Base-by-base conservation (phyloP, 2,113 vertebrate species). In the Trogon melanurus region DNA sequence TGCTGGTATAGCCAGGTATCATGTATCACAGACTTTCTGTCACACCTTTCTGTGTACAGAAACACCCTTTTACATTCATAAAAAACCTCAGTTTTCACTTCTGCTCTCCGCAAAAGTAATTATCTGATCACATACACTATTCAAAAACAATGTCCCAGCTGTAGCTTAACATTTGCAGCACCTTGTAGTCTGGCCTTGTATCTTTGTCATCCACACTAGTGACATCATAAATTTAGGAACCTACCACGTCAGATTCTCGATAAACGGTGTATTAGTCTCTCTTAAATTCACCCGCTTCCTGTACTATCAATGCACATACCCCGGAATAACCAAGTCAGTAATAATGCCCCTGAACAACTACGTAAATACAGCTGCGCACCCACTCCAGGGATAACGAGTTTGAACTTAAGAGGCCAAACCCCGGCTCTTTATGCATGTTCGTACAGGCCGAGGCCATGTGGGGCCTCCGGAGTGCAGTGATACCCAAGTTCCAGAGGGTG, bases 401-500 rank as follows among this genome's bases (percentile, higher is more conserved):
- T 21, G 48, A 45, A 73, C 12, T 14, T 2, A 7, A 53, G 5
- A 22, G 54, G 23, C 50, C 45, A 44, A 80, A 80, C 3, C 25
- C 14, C 30, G 6, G 26, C 9, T 41, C 4, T 56, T 25, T 26
- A 12, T 0, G 0, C 9, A 9, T 32, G 34, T 18, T 78, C 66
- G 14, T 3, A 16, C 7, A 34, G 38, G 20, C 47, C 62, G 61
- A 89, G 89, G 45, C n/a, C 16, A 32, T 4, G 34, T 3, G 0
- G 1, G 58, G 41, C 47, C 47, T 67, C 87, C 29, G 54, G 23
- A 56, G 51, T 91, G 95, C 27, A 93, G 78, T 91, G 53, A 91
- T 32, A 88, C 1, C 32, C 26, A 66, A 45, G 53, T 78, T 90
- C 94, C 95, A 94, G 62, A 93, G 36, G 94, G 79, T 96, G 94